Base-by-base conservation (phyloP, 2,797 vertebrate species). In the Tangara arthus region DNA sequence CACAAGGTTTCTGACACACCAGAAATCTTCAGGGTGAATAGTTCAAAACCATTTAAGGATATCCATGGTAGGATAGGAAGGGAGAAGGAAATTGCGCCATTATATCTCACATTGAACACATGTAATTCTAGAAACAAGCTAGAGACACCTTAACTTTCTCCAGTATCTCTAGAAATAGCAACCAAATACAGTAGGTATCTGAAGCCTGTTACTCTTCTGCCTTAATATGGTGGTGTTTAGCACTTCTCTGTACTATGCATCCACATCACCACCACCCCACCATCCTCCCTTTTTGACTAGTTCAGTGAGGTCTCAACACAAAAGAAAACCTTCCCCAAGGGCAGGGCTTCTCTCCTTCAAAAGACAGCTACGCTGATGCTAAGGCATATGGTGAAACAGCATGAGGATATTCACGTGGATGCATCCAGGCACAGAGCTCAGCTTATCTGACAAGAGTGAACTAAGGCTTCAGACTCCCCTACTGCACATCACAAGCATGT, bases 351-450 rank as follows among this genome's bases (percentile, higher is more conserved):
- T 89, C 55, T 79, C 41, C 66, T 92, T 32, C 49, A 46, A 16
- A 50, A 49, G 55, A 26, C 24, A 78, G 46, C n/a, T 18, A 46
- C 20, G 72, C 46, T 37, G 71, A 35, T 7, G 22, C 46, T 30
- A 22, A 88, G 91, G 76, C 94, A 96, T 81, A 94, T 71, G 89
- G 94, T 20, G 26, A 93, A 75, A 34, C 95, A 96, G 94, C 61
- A 4, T 75, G 96, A 83, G 65, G 70, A 83, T 28, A 83, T 64
- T 59, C 80, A 68, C 1, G 0, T 0, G 4, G 71, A 70, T 55
- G 72, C 61, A 83, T 8, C n/a, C 57, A 49, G 71, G 56, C 68
- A 20, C 0, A 63, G 41, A 4, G 2, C 23, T 90, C 65, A 17
- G 61, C 57, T 61, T 55, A 28, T 15, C 41, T n/a, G 24, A 80